phyloP scores from a whole-genome alignment of 2,113 vertebrate genomes.

The Rhizomys pruinosus region DNA sequence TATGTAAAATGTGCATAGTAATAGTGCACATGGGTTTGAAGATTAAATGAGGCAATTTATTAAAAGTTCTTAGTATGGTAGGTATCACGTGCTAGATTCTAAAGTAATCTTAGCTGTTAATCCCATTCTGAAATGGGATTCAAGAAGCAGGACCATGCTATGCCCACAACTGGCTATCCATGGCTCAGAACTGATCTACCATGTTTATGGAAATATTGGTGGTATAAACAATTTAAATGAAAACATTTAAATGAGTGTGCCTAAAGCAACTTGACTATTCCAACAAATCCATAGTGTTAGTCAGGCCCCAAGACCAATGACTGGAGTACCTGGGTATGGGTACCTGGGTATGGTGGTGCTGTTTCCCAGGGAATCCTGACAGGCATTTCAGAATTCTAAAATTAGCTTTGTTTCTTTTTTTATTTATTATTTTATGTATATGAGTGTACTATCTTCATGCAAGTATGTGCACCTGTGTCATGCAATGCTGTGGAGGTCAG shows the following conservation, averaged over 20 bases:
- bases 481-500: too few relatives aligned
- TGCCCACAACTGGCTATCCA: not conserved
- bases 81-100: not conserved
- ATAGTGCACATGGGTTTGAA: not conserved
- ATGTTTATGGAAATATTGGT: not conserved
- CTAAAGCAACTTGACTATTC: not conserved
- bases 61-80: not conserved
- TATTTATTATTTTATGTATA: too few relatives aligned
- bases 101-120: not conserved
- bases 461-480: too few relatives aligned
- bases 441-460: too few relatives aligned
- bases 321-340: too few relatives aligned
- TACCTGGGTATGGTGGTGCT: not conserved
- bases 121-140: not conserved
- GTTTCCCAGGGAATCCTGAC: not conserved
- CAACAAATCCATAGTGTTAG: not conserved
- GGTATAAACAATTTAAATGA: not conserved
- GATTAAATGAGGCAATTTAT: not conserved
- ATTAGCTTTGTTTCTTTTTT: too few relatives aligned
- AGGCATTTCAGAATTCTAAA: conserved; percentile 4
- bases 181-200: not conserved
- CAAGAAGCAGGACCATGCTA: not conserved
- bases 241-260: not conserved
- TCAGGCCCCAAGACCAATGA: not conserved
- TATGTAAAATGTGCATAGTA: not conserved